Evolutionary conservation across 2,113 vertebrate genomes (phyloP).

Genomic region (Bos indicus): DNA sequence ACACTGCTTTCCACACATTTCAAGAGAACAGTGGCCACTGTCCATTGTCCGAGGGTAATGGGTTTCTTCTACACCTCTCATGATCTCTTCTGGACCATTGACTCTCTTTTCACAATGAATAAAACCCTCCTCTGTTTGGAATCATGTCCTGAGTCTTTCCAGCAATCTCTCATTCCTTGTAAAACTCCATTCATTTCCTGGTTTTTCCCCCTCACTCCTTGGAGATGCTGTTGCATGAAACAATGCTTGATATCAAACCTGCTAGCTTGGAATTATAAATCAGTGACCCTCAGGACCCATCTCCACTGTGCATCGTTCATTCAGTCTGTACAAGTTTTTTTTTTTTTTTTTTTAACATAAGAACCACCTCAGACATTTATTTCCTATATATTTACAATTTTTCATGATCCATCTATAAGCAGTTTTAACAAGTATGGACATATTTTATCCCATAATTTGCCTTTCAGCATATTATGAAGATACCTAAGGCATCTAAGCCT

Average conservation of each 20-base stretch:
- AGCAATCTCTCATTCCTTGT: too few relatives aligned
- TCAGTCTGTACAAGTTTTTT: not conserved
- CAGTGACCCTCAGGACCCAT: not conserved
- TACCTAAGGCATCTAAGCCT: not conserved
- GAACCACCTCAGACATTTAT: not conserved
- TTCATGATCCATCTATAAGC: not conserved
- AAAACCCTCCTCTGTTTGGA: too few relatives aligned
- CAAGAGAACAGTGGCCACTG: too few relatives aligned
- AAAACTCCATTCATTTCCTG: too few relatives aligned
- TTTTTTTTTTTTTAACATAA: not conserved
- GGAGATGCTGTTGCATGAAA: too few relatives aligned
- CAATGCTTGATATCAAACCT: not conserved
- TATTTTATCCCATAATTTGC: not conserved
- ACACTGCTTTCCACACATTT: too few relatives aligned
- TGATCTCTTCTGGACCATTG: too few relatives aligned
- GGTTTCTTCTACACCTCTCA: too few relatives aligned
- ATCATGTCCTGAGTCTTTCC: too few relatives aligned
- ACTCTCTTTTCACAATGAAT: too few relatives aligned
- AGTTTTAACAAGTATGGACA: not conserved
- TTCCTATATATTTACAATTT: not conserved
- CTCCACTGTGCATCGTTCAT: accelerated
- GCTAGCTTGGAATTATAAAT: not conserved
- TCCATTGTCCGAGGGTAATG: too few relatives aligned
- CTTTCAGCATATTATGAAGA: not conserved
- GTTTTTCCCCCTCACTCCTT: too few relatives aligned